Evolutionary conservation across 23 tunicate genomes (phyloP).

Genomic region (Styela plicata): DNA sequence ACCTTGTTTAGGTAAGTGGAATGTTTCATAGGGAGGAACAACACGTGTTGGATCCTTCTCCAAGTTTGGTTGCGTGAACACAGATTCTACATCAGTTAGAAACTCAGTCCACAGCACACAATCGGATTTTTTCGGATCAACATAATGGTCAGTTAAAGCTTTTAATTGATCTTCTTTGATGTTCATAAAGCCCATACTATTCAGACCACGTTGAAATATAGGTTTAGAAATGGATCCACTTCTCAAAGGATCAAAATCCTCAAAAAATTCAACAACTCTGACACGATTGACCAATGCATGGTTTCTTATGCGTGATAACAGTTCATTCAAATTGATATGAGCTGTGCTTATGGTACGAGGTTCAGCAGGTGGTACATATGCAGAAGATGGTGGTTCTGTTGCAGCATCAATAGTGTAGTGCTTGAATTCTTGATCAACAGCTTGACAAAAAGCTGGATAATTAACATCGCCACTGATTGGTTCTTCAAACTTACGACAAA

Average conservation of each 20-base stretch:
- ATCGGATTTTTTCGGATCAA: constrained; percentile 63
- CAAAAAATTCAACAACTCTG: constrained; percentile 71
- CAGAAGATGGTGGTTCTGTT: constrained; percentile 38
- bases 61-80: constrained; percentile 65
- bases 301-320: constrained; percentile 66
- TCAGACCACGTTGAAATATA: constrained; percentile 63
- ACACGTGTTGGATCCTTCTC: constrained; percentile 64
- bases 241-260: constrained; percentile 72
- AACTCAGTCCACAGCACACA: constrained; percentile 52
- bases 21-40: constrained; percentile 57
- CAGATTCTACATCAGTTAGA: constrained; percentile 64
- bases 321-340: constrained; percentile 52
- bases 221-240: constrained; percentile 72
- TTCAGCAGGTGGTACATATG: constrained; percentile 58
- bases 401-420: constrained; percentile 84
- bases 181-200: constrained; percentile 76
- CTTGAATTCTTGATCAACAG: constrained; percentile 74
- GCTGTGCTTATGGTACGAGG: constrained; percentile 42
- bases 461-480: constrained; percentile 86
- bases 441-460: constrained; percentile 95
- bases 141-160: constrained; percentile 45
- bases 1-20: constrained; percentile 75
- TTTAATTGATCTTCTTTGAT: constrained; percentile 45
- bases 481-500: constrained; percentile 78
- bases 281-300: constrained; percentile 62